Conservation (phyloP, 2,888 invertebrate species). For the Anticlea derivata region DNA sequence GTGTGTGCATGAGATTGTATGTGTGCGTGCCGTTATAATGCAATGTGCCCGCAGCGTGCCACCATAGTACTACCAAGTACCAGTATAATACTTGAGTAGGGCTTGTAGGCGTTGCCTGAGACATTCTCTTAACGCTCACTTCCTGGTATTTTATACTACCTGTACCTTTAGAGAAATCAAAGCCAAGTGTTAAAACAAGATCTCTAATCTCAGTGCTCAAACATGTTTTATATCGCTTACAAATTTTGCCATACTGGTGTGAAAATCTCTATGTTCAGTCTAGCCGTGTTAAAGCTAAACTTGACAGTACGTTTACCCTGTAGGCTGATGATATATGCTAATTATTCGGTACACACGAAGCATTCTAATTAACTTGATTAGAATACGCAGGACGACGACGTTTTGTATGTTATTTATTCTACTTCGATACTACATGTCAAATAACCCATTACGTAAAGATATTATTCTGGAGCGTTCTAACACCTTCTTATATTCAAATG, state of each 20-base stretch:
- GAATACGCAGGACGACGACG: constrained; percentile 31
- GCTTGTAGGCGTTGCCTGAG: constrained; percentile 60
- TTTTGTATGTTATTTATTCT: constrained; percentile 17
- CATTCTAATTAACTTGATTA: constrained; percentile 51
- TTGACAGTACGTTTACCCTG: constrained; percentile 52
- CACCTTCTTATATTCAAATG: neutral
- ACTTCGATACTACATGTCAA: constrained; percentile 2
- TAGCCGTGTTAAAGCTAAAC: constrained; percentile 25
- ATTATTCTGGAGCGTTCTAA: neutral
- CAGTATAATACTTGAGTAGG: constrained; percentile 41
- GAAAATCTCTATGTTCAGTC: constrained; percentile 11
- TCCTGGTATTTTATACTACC: constrained; percentile 54
- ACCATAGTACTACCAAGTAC: constrained; percentile 49
- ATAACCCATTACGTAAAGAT: neutral
- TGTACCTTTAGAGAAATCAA: constrained; percentile 25
- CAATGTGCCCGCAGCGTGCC: constrained; percentile 56
- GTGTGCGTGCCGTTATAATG: constrained; percentile 51
- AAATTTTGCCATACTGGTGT: constrained; percentile 21
- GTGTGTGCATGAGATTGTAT: constrained; percentile 47
- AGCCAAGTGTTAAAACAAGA: constrained; percentile 1
- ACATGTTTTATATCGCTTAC: neutral
- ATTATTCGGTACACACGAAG: constrained; percentile 44
- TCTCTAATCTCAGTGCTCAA: constrained; percentile 2
- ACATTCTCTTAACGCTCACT: constrained; percentile 60
- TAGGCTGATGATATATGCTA: constrained; percentile 45